Conservation (phyloP, 23 tunicate species). For the Clavelina lepadiformis region DNA sequence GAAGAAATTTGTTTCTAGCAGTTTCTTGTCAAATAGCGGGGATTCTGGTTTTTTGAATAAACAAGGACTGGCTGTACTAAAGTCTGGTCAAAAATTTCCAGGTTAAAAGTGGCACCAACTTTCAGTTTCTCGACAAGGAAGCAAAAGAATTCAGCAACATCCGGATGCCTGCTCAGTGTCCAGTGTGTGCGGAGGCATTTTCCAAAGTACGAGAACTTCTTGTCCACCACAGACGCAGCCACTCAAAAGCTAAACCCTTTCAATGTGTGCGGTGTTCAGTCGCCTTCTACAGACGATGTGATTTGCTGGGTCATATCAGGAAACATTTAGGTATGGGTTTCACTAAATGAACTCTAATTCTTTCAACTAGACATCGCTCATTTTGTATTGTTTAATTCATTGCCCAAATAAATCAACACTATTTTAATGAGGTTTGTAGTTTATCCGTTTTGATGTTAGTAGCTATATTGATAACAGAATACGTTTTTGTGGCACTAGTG, state of each 20-base stretch:
- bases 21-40: no score
- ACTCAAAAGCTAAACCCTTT: constrained; percentile 25
- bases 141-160: neutral
- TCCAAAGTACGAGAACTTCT: constrained; percentile 15
- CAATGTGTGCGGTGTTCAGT: constrained; percentile 44
- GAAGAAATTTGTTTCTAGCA: no score
- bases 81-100: no score
- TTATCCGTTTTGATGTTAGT: no score
- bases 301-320: constrained; percentile 37
- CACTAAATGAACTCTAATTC: neutral
- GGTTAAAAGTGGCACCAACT: constrained; percentile 57
- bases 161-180: constrained; percentile 35
- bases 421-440: no score
- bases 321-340: constrained; percentile 50
- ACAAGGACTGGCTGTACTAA: no score
- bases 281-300: constrained; percentile 29
- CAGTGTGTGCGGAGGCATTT: constrained; percentile 21
- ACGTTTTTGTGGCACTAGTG: no score
- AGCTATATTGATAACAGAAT: no score
- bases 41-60: no score
- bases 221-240: constrained; percentile 41
- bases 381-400: no score
- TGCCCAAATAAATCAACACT: no score
- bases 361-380: neutral
- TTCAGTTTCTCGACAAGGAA: constrained; percentile 22